Evolutionary conservation across 2,113 vertebrate species (phyloP).

Genomic region (Murina feae): DNA sequence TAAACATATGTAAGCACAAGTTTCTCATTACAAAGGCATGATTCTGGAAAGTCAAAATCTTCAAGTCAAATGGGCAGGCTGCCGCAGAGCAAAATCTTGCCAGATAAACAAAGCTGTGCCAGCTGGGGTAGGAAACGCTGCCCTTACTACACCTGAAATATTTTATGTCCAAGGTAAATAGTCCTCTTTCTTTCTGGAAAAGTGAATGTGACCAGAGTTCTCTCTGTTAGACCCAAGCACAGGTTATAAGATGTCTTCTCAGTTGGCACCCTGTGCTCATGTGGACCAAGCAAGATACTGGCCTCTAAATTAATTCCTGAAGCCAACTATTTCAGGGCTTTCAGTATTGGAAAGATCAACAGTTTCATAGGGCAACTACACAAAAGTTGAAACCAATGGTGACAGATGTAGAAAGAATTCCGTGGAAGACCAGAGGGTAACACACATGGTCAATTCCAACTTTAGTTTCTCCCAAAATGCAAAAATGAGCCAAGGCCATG

Average conservation of each 20-base stretch:
- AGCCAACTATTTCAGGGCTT: background rate
- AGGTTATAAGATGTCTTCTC: background rate
- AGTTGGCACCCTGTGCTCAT: background rate
- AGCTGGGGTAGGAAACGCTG: slow-evolving; percentile 22
- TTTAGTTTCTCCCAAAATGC: background rate
- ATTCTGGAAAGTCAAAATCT: slow-evolving; percentile 49
- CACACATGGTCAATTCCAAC: background rate
- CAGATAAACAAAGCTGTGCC: slow-evolving; percentile 21
- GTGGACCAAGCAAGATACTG: background rate
- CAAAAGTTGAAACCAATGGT: background rate
- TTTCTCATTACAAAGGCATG: slow-evolving; percentile 35
- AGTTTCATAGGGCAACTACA: background rate
- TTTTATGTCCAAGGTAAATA: background rate
- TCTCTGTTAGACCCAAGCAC: background rate
- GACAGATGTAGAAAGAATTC: background rate
- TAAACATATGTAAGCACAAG: slow-evolving; percentile 67
- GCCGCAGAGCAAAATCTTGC: slow-evolving; percentile 20
- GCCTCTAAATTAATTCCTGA: background rate
- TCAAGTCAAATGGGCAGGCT: slow-evolving; percentile 13
- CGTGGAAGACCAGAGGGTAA: fast-evolving
- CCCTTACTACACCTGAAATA: background rate
- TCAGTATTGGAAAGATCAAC: background rate
- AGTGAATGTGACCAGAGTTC: background rate
- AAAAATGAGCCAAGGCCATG: background rate
- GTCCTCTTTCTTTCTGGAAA: slow-evolving; percentile 3